phyloP scores from a whole-genome alignment of 2,888 invertebrate species.

The Ophraella communa region DNA sequence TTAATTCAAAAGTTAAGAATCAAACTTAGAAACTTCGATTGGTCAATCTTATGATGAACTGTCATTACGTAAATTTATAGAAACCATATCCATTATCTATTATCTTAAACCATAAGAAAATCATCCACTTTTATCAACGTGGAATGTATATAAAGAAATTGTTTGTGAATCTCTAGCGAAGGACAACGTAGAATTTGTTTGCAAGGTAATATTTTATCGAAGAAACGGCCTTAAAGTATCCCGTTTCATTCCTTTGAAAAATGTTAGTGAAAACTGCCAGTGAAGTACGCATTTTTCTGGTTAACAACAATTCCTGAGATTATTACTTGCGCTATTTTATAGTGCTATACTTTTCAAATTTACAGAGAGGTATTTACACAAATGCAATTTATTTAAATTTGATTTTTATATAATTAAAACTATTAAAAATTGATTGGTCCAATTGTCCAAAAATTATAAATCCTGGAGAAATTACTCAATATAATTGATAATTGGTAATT shows the following conservation, averaged over 20 bases:
- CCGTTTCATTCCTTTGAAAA: slow-evolving; percentile 13
- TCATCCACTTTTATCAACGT: neutral
- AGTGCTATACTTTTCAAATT: neutral
- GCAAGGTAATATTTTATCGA: slow-evolving; percentile 7
- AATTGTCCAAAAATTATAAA: no score
- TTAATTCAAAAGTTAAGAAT: no score
- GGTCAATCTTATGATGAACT: no score
- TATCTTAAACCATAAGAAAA: no score
- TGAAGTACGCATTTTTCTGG: neutral
- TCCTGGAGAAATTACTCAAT: no score
- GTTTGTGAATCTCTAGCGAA: neutral
- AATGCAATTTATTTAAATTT: no score
- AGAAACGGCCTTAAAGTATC: slow-evolving; percentile 14
- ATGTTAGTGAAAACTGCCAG: slow-evolving; percentile 2
- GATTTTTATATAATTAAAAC: no score
- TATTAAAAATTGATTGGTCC: no score
- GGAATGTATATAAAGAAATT: neutral
- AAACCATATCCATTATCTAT: no score
- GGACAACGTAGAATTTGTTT: neutral
- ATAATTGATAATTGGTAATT: no score
- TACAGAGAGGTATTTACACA: neutral
- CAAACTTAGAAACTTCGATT: no score
- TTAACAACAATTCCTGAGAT: neutral
- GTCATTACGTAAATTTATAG: no score
- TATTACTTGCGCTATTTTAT: neutral